Evolutionary conservation across 1,140 invertebrate species (phyloP).

Genomic region (Nilaparvata lugens): DNA sequence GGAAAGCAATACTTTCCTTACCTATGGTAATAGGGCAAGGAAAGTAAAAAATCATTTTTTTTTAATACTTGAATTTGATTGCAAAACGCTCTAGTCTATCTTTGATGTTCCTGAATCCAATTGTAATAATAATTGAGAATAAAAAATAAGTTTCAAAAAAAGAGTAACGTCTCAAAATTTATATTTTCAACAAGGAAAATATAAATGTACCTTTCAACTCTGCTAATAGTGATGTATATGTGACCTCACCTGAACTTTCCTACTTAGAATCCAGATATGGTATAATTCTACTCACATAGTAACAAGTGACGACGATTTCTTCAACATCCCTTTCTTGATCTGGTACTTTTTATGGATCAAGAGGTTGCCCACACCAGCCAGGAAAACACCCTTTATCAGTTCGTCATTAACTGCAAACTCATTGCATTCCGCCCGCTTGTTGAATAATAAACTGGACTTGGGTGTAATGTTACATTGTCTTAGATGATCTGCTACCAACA

Average conservation of each 20-base stretch:
- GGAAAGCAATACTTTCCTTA: too few relatives aligned
- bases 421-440: conserved; percentile 1
- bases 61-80: too few relatives aligned
- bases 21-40: too few relatives aligned
- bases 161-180: too few relatives aligned
- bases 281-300: neutral
- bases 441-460: neutral
- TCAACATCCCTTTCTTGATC: neutral
- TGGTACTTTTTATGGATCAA: conserved; percentile 22
- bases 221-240: neutral
- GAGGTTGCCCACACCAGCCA: neutral
- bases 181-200: too few relatives aligned
- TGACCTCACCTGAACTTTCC: neutral
- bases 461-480: neutral
- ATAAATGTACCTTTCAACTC: too few relatives aligned
- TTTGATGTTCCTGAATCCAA: too few relatives aligned
- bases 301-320: neutral
- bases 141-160: too few relatives aligned
- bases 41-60: too few relatives aligned
- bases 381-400: neutral
- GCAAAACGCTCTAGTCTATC: too few relatives aligned
- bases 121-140: too few relatives aligned
- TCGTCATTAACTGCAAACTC: neutral
- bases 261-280: neutral
- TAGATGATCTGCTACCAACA: neutral